Conservation (phyloP, 1,140 invertebrate species). For the Temnothorax longispinosus region DNA sequence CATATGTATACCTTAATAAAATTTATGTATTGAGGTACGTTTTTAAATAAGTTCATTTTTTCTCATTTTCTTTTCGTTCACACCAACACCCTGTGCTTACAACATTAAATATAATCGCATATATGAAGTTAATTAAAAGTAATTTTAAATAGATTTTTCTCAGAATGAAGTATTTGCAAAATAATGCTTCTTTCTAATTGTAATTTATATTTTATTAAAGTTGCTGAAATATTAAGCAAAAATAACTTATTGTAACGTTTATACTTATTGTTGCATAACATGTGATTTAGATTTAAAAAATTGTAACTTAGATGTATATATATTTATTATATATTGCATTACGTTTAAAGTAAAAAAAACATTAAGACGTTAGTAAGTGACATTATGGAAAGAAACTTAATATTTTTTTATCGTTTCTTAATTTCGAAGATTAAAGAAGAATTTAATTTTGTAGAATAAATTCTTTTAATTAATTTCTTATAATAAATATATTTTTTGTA, state of each 20-base stretch:
- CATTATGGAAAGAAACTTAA: neutral
- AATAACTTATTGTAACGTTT: neutral
- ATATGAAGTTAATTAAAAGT: neutral
- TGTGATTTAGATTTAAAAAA: neutral
- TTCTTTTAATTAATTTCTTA: neutral
- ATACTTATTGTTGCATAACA: neutral
- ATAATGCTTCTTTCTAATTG: neutral
- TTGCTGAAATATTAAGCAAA: neutral
- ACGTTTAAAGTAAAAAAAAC: neutral
- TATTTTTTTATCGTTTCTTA: neutral
- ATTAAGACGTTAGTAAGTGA: neutral
- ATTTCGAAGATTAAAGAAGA: neutral
- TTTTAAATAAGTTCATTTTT: conserved; percentile 82
- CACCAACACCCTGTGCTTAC: neutral
- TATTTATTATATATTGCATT: too few relatives aligned
- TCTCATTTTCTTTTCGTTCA: conserved; percentile 66
- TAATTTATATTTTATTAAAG: neutral
- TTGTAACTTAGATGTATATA: too few relatives aligned
- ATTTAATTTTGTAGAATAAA: neutral
- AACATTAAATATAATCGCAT: neutral
- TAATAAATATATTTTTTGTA: neutral
- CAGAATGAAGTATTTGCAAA: neutral
- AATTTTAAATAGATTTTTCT: neutral
- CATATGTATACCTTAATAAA: conserved; percentile 86
- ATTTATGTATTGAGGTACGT: conserved; percentile 86